phyloP scores from a whole-genome alignment of 2,113 vertebrate genomes.

The Sorex fumeus region DNA sequence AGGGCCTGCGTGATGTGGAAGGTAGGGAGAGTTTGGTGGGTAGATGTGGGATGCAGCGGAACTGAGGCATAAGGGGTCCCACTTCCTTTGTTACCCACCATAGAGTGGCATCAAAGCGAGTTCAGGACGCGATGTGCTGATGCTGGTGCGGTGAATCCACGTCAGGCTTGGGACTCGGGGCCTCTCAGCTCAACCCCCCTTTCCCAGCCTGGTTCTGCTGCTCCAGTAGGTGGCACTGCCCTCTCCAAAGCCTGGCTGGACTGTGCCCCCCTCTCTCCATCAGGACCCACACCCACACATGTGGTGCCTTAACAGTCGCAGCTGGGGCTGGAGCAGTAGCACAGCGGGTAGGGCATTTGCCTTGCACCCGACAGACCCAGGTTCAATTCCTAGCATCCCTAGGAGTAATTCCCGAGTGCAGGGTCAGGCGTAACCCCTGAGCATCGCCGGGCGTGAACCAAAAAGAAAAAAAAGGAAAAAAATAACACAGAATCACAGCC shows the following conservation, averaged over 20 bases:
- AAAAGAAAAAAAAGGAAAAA: no score
- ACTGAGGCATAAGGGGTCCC: no score
- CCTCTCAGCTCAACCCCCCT: background rate
- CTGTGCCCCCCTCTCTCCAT: background rate
- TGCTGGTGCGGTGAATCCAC: background rate
- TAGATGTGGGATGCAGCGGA: no score
- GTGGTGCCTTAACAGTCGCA: background rate
- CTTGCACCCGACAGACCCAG: no score
- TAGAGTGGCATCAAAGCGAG: background rate
- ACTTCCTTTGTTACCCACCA: background rate
- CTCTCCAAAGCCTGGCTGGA: background rate
- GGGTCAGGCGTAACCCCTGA: no score
- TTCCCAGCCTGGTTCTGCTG: rapidly evolving
- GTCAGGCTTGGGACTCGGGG: background rate
- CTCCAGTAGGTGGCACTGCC: background rate
- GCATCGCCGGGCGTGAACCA: no score
- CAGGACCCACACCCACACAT: background rate
- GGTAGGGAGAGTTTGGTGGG: background rate
- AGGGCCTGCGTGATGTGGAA: background rate
- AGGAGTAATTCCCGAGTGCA: no score
- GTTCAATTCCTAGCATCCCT: no score
- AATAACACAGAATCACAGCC: no score
- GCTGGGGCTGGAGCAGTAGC: no score
- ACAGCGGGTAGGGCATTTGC: no score
- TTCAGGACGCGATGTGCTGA: background rate